Evolutionary conservation across 1,140 invertebrate genomes (phyloP).

Genomic region (Augochlora pura): DNA sequence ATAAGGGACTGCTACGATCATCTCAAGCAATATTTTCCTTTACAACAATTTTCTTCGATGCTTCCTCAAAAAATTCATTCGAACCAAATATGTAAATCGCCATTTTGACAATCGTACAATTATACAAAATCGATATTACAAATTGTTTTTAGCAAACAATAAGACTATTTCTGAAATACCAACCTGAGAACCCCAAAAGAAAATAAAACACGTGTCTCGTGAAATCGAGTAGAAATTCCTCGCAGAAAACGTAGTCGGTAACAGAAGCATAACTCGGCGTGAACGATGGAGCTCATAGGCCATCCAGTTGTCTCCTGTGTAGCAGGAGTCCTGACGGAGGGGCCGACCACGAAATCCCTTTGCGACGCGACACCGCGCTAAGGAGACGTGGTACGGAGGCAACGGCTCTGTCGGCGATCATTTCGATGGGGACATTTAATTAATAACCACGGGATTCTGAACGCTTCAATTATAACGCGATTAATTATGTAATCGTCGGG

Average conservation of each 20-base stretch:
- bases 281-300: constrained; percentile 53
- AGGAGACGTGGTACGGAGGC: constrained; percentile 23
- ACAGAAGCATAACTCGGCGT: constrained; percentile 58
- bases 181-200: no score
- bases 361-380: not conserved
- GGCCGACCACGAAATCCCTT: constrained; percentile 1
- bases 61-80: no score
- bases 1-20: no score
- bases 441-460: constrained; percentile 55
- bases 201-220: no score
- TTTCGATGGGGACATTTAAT: constrained; percentile 65
- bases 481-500: constrained; percentile 72
- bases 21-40: no score
- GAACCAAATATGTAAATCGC: no score
- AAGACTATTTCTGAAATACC: no score
- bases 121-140: no score
- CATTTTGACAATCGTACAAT: no score
- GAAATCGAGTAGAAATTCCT: constrained; percentile 65
- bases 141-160: no score
- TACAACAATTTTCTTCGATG: no score
- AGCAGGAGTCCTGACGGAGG: not conserved
- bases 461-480: constrained; percentile 69
- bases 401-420: constrained; percentile 47
- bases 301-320: constrained; percentile 8
- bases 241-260: constrained; percentile 58